A percentile compares a stretch with the other conserved stretches of the same genome.
phyloP scores from a whole-genome alignment of 2,113 vertebrate species.

The Oxygymnocypris stewartii region DNA sequence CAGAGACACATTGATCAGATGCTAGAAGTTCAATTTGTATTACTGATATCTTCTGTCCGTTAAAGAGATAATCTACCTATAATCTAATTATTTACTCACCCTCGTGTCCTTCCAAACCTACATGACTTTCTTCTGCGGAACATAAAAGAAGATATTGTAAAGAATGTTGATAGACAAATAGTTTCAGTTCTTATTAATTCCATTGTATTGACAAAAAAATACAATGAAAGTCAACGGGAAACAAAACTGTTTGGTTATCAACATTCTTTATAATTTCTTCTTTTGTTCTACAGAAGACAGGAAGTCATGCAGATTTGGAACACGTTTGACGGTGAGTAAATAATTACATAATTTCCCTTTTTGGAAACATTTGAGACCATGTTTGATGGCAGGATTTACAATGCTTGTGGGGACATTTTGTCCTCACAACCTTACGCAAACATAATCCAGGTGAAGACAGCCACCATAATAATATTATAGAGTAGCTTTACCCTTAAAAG shows the following conservation, averaged over 20 bases:
- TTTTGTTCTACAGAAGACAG: not conserved
- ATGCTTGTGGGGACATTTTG: too few relatives aligned
- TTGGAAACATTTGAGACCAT: not conserved
- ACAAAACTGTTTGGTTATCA: not conserved
- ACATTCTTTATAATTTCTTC: not conserved
- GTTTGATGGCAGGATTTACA: too few relatives aligned
- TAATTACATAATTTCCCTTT: not conserved
- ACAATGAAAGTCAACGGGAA: too few relatives aligned
- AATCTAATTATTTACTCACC: not conserved
- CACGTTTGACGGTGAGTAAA: not conserved
- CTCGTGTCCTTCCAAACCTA: not conserved
- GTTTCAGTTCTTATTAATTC: not conserved
- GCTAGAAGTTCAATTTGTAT: not conserved
- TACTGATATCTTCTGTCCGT: not conserved
- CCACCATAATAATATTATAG: not conserved
- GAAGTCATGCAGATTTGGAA: not conserved
- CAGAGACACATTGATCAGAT: constrained; percentile 70
- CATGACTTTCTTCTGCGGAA: not conserved
- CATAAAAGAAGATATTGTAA: not conserved
- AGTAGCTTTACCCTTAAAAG: not conserved
- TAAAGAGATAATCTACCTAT: too few relatives aligned
- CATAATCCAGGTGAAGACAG: too few relatives aligned
- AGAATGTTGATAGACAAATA: not conserved
- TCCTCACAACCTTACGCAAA: too few relatives aligned
- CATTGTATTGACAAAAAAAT: not conserved